Evolutionary conservation across 2,888 invertebrate species (phyloP), one percentile per base, ranked within the genome.

Genomic region (Caenorhabditis drosophilae): DNA sequence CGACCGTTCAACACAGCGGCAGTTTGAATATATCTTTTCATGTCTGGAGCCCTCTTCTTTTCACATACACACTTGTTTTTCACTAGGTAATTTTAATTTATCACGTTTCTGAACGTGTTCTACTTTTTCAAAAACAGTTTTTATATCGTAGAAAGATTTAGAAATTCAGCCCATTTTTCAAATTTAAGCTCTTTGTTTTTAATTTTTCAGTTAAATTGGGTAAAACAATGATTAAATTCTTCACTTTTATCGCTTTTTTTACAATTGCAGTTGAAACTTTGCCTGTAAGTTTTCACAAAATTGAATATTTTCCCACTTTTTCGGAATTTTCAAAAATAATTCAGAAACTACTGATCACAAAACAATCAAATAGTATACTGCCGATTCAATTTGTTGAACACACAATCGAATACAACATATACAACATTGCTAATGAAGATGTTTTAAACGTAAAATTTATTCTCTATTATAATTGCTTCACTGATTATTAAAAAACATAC

Each of bases 281-380:
- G 9, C 52, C 48, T 23, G 56, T 57, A 45, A 52, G 15, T 45
- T 25, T 40, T n/a, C n/a, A n/a, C n/a, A n/a, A n/a, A n/a, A n/a
- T n/a, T n/a, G n/a, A n/a, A n/a, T n/a, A n/a, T n/a, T n/a, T n/a
- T n/a, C n/a, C n/a, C n/a, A n/a, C n/a, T n/a, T n/a, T n/a, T 36
- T 12, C 15, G n/a, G n/a, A 36, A 15, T 36, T 36, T 36, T 36
- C n/a, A 36, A 36, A 22, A 40, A 6, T 18, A 16, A 20, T 60
- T 22, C 48, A 63, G 62, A 44, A 38, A 22, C 15, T 63, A 25
- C 48, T 63, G 1, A 36, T 63, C 27, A 23, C 41, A 0, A 58
- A 63, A 36, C 16, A 36, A 12, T 31, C 31, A 2, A 31, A 53
- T 11, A 34, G 49, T 11, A 45, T 20, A 22, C 50, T 45, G 31